Percentiles rank a stretch among this genome's conserved stretches.
phyloP scores from a whole-genome alignment of 2,797 vertebrate genomes.

The Bovichtus diacanthus region DNA sequence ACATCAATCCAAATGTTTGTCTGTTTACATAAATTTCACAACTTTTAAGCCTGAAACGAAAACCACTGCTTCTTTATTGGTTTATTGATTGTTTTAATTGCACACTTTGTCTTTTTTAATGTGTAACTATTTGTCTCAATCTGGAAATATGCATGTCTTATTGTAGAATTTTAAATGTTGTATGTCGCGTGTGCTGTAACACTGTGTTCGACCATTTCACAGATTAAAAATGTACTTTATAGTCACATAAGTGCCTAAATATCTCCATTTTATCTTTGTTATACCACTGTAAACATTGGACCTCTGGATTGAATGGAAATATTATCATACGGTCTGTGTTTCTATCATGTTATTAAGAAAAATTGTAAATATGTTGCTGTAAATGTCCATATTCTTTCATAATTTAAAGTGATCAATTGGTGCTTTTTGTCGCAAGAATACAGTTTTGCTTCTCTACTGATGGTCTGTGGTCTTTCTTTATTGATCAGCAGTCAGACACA shows the following conservation, averaged over 20 bases:
- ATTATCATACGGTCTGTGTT: background rate
- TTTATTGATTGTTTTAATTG: slow-evolving; percentile 34
- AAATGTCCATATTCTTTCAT: slow-evolving; percentile 43
- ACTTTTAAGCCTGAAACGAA: background rate
- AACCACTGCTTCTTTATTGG: background rate
- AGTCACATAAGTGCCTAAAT: slow-evolving; percentile 10
- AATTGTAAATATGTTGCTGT: slow-evolving; percentile 38
- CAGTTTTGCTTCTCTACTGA: slow-evolving; percentile 43
- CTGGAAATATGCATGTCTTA: background rate
- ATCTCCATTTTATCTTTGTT: background rate
- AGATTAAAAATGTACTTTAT: slow-evolving; percentile 42
- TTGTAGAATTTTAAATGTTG: background rate
- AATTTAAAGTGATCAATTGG: slow-evolving; percentile 23
- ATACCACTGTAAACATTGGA: slow-evolving; percentile 7
- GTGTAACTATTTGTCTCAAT: background rate
- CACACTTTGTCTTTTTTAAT: background rate
- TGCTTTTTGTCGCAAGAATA: slow-evolving; percentile 50
- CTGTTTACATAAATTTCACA: background rate
- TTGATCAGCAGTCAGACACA: background rate
- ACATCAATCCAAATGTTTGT: background rate
- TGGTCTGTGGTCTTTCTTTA: background rate
- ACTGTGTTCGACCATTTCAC: slow-evolving; percentile 61
- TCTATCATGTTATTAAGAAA: background rate
- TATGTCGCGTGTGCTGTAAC: slow-evolving; percentile 12
- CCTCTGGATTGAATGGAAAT: background rate